Percentiles rank a stretch among this genome's conserved stretches.
Conservation (phyloP, 2,888 invertebrate species). For the Graphium colonna region DNA sequence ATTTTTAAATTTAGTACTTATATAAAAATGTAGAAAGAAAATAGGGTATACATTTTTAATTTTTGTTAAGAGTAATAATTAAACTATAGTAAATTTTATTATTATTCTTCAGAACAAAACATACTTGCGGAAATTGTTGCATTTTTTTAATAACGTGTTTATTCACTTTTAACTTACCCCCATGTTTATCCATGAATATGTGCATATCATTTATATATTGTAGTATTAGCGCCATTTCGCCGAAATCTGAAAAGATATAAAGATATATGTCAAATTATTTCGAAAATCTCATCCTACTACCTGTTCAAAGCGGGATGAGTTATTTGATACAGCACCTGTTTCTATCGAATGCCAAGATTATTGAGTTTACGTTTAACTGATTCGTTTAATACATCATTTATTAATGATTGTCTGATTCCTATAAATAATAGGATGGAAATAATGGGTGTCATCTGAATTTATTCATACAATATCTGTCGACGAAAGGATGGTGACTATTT, state of each 20-base stretch:
- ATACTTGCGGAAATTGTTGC: slow-evolving; percentile 2
- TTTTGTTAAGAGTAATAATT: no score
- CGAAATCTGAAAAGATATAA: slow-evolving; percentile 65
- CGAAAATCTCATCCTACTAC: no score
- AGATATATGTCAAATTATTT: not conserved
- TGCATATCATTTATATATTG: slow-evolving; percentile 89
- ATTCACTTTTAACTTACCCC: slow-evolving; percentile 82
- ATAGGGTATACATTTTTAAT: no score
- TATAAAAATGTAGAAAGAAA: no score
- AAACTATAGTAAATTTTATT: no score
- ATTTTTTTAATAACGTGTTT: no score
- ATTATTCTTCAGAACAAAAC: not conserved
- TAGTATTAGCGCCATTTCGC: slow-evolving; percentile 89
- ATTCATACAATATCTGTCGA: slow-evolving; percentile 15
- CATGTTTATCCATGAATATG: slow-evolving; percentile 89
- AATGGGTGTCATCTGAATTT: slow-evolving; percentile 17
- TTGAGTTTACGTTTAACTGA: not conserved
- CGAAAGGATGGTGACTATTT: slow-evolving; percentile 1
- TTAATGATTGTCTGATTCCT: slow-evolving; percentile 7
- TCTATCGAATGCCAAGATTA: slow-evolving; percentile 8
- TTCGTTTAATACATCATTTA: slow-evolving; percentile 16
- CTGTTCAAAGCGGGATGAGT: slow-evolving; percentile 22
- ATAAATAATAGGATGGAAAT: not conserved
- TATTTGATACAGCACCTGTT: slow-evolving; percentile 19
- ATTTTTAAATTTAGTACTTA: no score